Evolutionary conservation across 2,113 vertebrate genomes (phyloP).

Genomic region (Cynopterus brachyotis): DNA sequence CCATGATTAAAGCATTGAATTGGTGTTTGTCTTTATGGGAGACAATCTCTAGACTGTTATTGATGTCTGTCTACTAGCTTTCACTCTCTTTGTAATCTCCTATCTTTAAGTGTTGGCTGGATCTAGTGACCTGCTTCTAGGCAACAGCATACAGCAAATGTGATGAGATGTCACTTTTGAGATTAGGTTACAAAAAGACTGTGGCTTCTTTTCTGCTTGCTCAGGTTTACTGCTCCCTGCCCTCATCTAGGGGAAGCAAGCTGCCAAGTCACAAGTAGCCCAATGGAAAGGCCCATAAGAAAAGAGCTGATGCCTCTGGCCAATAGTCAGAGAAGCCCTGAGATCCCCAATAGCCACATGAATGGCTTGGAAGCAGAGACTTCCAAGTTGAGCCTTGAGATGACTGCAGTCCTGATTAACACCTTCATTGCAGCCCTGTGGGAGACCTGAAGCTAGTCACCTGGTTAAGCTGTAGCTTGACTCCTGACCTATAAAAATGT

Average conservation of each 20-base stretch:
- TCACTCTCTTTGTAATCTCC: neutral
- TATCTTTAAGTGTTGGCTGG: neutral
- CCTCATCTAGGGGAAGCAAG: neutral
- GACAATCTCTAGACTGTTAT: no score
- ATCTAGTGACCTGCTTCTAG: neutral
- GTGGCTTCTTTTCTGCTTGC: neutral
- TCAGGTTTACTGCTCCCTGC: neutral
- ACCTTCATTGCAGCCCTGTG: fast-evolving
- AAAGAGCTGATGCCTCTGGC: neutral
- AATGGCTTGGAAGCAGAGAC: neutral
- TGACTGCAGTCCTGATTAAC: neutral
- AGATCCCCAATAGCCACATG: neutral
- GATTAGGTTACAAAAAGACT: neutral
- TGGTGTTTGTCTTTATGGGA: neutral
- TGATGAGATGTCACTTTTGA: neutral
- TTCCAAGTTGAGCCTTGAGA: neutral
- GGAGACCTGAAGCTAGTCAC: neutral
- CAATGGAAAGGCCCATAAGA: neutral
- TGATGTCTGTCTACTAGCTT: neutral
- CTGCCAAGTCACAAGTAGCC: neutral
- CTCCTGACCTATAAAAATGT: neutral
- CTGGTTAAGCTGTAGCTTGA: neutral
- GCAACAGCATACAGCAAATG: neutral
- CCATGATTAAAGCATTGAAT: neutral
- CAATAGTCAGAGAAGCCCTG: no score